phyloP scores from a whole-genome alignment of 2,797 vertebrate species.

The Gallinago nigripennis region DNA sequence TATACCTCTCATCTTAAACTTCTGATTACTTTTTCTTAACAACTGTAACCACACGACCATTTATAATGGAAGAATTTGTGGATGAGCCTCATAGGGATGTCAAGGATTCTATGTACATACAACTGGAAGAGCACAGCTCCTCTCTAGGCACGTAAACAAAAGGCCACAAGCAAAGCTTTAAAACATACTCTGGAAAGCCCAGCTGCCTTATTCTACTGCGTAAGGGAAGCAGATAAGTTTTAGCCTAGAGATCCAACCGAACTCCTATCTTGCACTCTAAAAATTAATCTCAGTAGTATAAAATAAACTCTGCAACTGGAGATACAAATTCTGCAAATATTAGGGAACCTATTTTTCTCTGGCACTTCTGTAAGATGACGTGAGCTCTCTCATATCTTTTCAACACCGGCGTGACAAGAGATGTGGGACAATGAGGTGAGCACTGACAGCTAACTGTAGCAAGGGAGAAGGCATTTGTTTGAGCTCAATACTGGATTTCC shows the following conservation, averaged over 20 bases:
- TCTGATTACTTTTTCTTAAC: background rate
- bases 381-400: background rate
- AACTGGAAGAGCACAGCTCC: background rate
- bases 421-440: background rate
- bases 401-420: background rate
- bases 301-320: background rate
- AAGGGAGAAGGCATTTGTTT: background rate
- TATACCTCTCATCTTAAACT: background rate
- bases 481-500: background rate
- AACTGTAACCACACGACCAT: background rate
- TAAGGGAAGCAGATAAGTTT: background rate
- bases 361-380: background rate
- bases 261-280: background rate
- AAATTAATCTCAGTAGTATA: background rate
- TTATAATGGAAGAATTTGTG: background rate
- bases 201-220: background rate
- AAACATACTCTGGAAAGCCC: background rate
- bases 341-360: background rate
- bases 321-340: background rate
- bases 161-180: background rate
- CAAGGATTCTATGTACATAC: rapidly evolving
- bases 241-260: background rate
- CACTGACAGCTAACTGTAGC: background rate
- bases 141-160: background rate
- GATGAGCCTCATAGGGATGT: background rate